Evolutionary conservation across 2,113 vertebrate genomes (phyloP).

Genomic region (Malurus cyaneus): DNA sequence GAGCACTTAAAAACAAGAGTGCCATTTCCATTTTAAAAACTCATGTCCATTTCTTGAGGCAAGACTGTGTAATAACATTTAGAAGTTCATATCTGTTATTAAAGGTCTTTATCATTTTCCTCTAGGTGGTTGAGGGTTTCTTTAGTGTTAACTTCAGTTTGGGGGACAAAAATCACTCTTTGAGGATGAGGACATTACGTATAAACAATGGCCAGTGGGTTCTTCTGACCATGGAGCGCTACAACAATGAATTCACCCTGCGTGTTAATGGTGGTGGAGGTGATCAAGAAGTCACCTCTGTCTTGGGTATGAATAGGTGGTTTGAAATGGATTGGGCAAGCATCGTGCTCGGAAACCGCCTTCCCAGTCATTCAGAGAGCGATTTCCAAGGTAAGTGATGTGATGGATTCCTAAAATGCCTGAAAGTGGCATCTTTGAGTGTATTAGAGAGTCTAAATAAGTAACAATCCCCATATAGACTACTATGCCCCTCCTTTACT

Average conservation of each 20-base stretch:
- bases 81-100: background rate
- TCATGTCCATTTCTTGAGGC: background rate
- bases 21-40: background rate
- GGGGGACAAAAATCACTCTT: conserved; percentile 71
- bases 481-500: background rate
- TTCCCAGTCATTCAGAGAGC: conserved; percentile 38
- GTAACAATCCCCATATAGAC: background rate
- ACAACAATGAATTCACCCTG: conserved; percentile 83
- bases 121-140: conserved; percentile 79
- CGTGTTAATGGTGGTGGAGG: conserved; percentile 83
- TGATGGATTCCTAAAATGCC: background rate
- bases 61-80: background rate
- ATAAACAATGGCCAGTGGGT: conserved; percentile 87
- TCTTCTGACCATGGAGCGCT: conserved; percentile 77
- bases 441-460: background rate
- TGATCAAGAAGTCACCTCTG: conserved; percentile 74
- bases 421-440: background rate
- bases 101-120: background rate
- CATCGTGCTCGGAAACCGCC: conserved; percentile 75
- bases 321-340: conserved; percentile 75
- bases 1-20: background rate
- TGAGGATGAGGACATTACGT: conserved; percentile 70
- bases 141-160: conserved; percentile 77
- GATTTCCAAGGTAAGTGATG: conserved; percentile 81
- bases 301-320: conserved; percentile 71